Conservation (phyloP, 2,113 vertebrate genomes). For the Eretmochelys imbricata region DNA sequence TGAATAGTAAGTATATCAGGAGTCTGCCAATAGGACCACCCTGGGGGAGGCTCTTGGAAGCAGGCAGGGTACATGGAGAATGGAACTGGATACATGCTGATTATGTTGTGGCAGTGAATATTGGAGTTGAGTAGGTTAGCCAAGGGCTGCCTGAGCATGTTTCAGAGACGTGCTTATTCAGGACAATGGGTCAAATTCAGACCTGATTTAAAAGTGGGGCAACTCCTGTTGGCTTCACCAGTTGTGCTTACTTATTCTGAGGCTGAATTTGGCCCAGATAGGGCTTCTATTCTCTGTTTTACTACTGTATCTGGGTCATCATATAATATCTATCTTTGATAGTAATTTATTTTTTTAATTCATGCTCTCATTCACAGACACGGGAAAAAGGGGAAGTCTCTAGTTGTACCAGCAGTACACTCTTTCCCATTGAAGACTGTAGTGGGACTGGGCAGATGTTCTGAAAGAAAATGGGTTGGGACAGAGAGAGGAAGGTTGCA, state of each 20-base stretch:
- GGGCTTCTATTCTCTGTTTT: background rate
- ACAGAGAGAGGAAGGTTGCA: background rate
- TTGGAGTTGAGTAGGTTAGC: slow-evolving; percentile 23
- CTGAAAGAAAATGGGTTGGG: background rate
- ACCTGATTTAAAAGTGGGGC: background rate
- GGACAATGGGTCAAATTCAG: background rate
- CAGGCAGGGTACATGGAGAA: slow-evolving; percentile 22
- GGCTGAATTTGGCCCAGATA: background rate
- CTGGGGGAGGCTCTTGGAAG: slow-evolving; percentile 44
- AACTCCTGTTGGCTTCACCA: slow-evolving; percentile 5
- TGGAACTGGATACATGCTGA: slow-evolving; percentile 19
- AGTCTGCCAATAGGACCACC: slow-evolving; percentile 17
- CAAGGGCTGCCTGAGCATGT: slow-evolving; percentile 14
- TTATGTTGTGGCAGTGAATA: slow-evolving; percentile 8
- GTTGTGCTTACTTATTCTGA: background rate
- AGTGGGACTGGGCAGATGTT: background rate
- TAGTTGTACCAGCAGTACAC: background rate
- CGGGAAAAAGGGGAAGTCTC: background rate
- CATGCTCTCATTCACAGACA: background rate
- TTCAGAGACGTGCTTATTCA: background rate
- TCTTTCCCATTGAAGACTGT: background rate
- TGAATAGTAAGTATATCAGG: slow-evolving; percentile 91
- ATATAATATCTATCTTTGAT: background rate
- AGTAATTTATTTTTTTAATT: background rate
- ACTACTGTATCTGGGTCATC: background rate